Evolutionary conservation across 2,797 vertebrate species (phyloP).

Genomic region (Alcedo atthis): DNA sequence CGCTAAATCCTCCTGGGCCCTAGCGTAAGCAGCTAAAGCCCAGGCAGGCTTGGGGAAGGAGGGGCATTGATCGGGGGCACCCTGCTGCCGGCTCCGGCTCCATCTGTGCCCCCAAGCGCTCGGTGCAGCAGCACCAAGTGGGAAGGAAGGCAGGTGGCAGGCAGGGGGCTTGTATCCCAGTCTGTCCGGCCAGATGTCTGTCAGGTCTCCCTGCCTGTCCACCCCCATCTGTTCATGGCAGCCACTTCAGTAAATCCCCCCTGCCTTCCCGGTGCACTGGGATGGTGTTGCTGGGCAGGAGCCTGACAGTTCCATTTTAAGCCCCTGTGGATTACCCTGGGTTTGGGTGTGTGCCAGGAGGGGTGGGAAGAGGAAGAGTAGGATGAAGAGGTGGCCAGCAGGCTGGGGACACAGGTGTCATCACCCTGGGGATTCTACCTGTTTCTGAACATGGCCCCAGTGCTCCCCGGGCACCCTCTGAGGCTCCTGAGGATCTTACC

Average conservation of each 20-base stretch:
- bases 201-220: neutral
- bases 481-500: neutral
- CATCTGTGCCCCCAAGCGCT: slow-evolving; percentile 7
- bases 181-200: neutral
- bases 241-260: neutral
- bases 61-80: neutral
- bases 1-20: slow-evolving; percentile 52
- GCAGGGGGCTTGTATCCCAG: neutral
- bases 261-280: neutral
- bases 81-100: neutral
- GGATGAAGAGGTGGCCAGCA: neutral
- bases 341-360: neutral
- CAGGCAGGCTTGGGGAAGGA: slow-evolving; percentile 27
- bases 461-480: neutral
- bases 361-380: slow-evolving; percentile 22
- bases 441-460: neutral
- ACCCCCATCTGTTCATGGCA: neutral
- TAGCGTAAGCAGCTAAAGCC: slow-evolving; percentile 58
- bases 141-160: neutral
- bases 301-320: slow-evolving; percentile 9
- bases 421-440: neutral
- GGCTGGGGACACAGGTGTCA: neutral
- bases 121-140: neutral
- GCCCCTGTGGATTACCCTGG: slow-evolving; percentile 29
- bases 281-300: neutral